Evolutionary conservation across 2,888 invertebrate genomes (phyloP), one percentile per base, ranked within the genome.

Genomic region (Pandemis heparana): DNA sequence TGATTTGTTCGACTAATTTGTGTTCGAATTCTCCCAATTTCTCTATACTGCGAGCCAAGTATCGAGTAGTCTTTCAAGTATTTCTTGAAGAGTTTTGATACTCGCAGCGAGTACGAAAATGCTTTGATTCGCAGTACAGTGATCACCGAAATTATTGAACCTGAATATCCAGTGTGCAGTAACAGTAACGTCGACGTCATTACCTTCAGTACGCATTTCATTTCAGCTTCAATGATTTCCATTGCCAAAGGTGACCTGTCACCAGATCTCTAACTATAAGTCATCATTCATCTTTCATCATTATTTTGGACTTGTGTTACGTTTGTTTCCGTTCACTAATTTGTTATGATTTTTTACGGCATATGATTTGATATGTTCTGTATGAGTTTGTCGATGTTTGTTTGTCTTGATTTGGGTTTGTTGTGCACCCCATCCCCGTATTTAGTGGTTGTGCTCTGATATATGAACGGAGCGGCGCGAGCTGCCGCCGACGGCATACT

Each of bases 371-470:
- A 85, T 83, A 23, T 87, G 23, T 82, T 82, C 79, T 80, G 79
- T 85, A 81, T 81, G 77, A 79, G 80, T 82, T 78, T 82, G 81
- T 83, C 83, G 84, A 76, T 84, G 85, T 87, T 81, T 80, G 82
- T 87, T 83, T 85, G 82, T 83, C 82, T 86, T 53, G 81, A 82
- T 80, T 87, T 87, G 88, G 88, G 87, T 87, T 89, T 85, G 88
- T 87, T 85, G 83, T 86, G 90, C 90, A 89, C 89, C 85, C 82
- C 88, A 85, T 82, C 85, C 86, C 78, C 66, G 79, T 83, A 83
- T 78, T 76, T 82, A 82, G 81, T 74, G 78, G 67, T 75, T 66
- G 70, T 75, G 69, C 73, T 71, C 53, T 71, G 70, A 67, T 18
- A 73, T 0, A 2, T 4, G 23, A 4, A 2, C 23, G 23, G 23